Evolutionary conservation across 2,113 vertebrate genomes (phyloP).

Genomic region (Xyrauchen texanus): DNA sequence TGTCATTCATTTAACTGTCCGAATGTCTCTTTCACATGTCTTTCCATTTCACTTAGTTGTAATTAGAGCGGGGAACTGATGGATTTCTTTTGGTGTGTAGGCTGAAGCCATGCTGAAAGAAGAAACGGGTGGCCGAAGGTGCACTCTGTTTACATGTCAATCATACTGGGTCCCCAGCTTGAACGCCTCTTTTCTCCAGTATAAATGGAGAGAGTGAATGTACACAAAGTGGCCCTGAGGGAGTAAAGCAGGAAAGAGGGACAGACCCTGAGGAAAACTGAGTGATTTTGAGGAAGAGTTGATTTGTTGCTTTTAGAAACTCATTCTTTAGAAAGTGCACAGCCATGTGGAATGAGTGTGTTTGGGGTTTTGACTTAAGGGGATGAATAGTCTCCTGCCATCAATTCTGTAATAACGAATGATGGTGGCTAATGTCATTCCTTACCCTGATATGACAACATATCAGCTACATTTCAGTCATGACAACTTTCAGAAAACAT

Average conservation of each 20-base stretch:
- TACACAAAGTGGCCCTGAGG: no score
- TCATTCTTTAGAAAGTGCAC: neutral
- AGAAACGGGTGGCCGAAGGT: neutral
- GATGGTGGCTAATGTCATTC: no score
- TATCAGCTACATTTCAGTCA: no score
- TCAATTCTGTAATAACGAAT: no score
- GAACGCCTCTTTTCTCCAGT: neutral
- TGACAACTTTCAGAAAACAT: no score
- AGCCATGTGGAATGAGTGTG: neutral
- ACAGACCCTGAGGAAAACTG: neutral
- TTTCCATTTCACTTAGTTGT: slow-evolving; percentile 12
- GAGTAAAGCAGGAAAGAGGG: neutral
- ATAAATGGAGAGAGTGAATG: neutral
- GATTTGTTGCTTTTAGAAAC: neutral
- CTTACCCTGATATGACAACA: no score
- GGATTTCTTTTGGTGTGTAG: slow-evolving; percentile 9
- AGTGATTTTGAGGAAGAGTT: neutral
- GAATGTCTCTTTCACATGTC: neutral
- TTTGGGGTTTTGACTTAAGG: no score
- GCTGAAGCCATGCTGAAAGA: slow-evolving; percentile 2
- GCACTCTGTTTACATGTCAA: slow-evolving; percentile 1
- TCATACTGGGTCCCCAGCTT: neutral
- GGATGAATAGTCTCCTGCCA: no score
- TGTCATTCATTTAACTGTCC: neutral
- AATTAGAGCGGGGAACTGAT: neutral